Base-by-base conservation (phyloP, 2,113 vertebrate species). In the Cololabis saira region DNA sequence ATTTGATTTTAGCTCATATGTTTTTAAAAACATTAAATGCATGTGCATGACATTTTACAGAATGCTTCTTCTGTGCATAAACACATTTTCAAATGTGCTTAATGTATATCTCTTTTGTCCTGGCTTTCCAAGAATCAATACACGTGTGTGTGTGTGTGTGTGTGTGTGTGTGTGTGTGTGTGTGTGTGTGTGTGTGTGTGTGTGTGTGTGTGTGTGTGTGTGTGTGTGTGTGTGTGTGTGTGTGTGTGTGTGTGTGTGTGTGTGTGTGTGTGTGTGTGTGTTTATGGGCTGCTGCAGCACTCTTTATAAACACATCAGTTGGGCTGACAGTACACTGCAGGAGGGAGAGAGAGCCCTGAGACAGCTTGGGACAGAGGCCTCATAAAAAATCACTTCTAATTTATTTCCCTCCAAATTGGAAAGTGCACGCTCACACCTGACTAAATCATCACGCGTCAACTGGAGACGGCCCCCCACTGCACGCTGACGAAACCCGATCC, bases 391-490 rank as follows among this genome's bases (percentile, higher is more conserved):
- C 94, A 95, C 95, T 96, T 94, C 94, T 96, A 97, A 98, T 99
- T 98, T 99, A 98, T 98, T 96, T 93, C 90, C 95, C 94, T 93
- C 93, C 94, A 98, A 99, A 98, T 98, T 98, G 96, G 96, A 98
- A 97, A 98, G 95, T 97, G 98, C 96, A 98, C 95, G 96, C 98
- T 98, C 96, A 98, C 98, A 99, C 98, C 98, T 99, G 98, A 99
- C 98, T 99, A 99, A 98, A 99, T 98, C 98, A 98, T 99, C 97
- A 99, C 92, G 87, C 93, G 95, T 96, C 98, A 96, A 97, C 93
- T 84, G 93, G 96, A 98, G 95, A 95, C 93, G 65, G 71, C 96
- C 97, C 98, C 96, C 98, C 95, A 95, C 95, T 92, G 95, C 95
- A 96, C 90, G 90, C 93, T 90, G 93, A 91, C 91, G 97, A 97